Percentiles rank a stretch among this genome's conserved stretches.
These are phyloP conservation scores for Periparus ater DNA, from an alignment of 2,797 vertebrate species.

Conservation along the genomic window DNA sequence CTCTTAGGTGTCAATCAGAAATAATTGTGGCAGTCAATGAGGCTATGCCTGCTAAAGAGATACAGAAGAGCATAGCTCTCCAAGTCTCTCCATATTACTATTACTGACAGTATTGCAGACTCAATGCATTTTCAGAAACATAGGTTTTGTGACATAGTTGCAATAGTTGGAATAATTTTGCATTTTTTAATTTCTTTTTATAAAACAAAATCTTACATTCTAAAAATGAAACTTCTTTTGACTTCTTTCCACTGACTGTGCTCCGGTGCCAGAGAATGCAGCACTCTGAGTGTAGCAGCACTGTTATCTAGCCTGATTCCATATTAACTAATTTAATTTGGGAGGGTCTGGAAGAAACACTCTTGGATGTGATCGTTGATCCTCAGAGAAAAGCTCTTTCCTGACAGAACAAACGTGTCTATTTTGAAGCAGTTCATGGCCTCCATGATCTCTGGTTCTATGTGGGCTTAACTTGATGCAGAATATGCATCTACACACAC, in stretches of 20 bases:
- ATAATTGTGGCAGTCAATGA: constrained; percentile 20
- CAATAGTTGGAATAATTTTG: constrained; percentile 3
- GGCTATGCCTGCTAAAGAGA: background rate
- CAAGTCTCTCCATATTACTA: background rate
- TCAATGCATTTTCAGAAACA: background rate
- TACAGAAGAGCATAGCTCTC: background rate
- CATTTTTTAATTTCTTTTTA: background rate
- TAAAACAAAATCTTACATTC: background rate
- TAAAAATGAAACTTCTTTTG: background rate
- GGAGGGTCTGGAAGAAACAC: background rate
- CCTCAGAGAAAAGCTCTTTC: background rate
- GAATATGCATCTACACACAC: background rate
- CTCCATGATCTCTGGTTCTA: background rate
- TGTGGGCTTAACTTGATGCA: background rate
- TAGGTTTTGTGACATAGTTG: background rate
- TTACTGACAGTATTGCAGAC: background rate
- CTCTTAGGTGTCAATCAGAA: constrained; percentile 30
- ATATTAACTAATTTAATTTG: background rate
- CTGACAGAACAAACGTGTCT: background rate
- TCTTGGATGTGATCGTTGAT: background rate
- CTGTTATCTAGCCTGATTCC: background rate
- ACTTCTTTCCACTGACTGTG: background rate
- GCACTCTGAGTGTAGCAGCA: background rate
- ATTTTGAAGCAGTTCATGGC: background rate
- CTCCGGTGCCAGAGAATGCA: background rate